phyloP scores from a whole-genome alignment of 2,888 invertebrate species.

The Eupithecia pulchellata region DNA sequence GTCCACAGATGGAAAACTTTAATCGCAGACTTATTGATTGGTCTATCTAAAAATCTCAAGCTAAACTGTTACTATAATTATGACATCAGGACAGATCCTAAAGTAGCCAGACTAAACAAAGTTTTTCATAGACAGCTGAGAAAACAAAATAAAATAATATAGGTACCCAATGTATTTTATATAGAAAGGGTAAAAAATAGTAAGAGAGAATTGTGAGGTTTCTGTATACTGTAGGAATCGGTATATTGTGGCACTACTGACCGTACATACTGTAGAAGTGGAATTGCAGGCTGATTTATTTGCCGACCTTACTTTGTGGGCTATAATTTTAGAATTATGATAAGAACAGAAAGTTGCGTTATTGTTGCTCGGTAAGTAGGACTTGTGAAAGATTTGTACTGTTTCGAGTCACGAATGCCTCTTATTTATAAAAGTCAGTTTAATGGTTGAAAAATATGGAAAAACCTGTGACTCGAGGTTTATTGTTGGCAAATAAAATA shows the following conservation, averaged over 20 bases:
- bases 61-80: too few species aligned
- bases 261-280: constrained; percentile 42
- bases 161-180: too few species aligned
- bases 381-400: constrained; percentile 14
- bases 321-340: constrained; percentile 34
- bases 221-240: neutral
- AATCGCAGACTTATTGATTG: too few species aligned
- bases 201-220: neutral
- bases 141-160: too few species aligned
- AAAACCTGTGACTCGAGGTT: neutral
- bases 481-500: neutral
- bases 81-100: too few species aligned
- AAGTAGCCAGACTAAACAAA: neutral
- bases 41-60: too few species aligned
- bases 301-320: constrained; percentile 39
- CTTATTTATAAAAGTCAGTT: neutral
- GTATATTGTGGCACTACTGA: constrained; percentile 26
- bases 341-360: constrained; percentile 30
- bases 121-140: neutral
- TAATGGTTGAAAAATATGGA: neutral
- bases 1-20: too few species aligned
- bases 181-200: too few species aligned
- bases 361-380: constrained; percentile 11
- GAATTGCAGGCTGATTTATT: constrained; percentile 47
- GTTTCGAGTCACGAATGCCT: constrained; percentile 13